These are phyloP conservation scores for Amorpha juglandis DNA, from an alignment of 2,888 invertebrate species.

Conservation along the genomic window DNA sequence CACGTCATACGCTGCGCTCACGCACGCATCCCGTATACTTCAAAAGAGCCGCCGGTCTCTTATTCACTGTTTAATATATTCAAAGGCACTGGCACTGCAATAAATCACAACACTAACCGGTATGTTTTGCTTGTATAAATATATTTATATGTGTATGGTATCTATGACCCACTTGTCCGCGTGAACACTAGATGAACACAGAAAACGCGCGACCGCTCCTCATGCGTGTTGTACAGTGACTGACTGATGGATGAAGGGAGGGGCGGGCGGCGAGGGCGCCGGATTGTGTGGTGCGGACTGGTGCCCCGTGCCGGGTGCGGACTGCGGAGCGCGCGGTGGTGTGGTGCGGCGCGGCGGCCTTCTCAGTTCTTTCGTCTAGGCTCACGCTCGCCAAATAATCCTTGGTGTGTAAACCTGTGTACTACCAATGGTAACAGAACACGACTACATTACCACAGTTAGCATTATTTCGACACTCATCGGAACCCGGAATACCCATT, in stretches of 20 bases:
- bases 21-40: slow-evolving; percentile 83
- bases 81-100: slow-evolving; percentile 65
- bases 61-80: slow-evolving; percentile 59
- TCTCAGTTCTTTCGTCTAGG: slow-evolving; percentile 34
- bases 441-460: not conserved
- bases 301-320: slow-evolving; percentile 44
- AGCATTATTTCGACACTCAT: not conserved
- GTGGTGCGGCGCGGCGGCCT: slow-evolving; percentile 32
- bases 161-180: slow-evolving; percentile 80
- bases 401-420: not conserved
- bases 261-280: slow-evolving; percentile 53
- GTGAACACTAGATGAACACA: slow-evolving; percentile 61
- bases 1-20: slow-evolving; percentile 85
- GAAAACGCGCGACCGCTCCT: slow-evolving; percentile 61
- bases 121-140: slow-evolving; percentile 31
- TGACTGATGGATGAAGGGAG: slow-evolving; percentile 74
- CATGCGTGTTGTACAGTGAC: slow-evolving; percentile 70
- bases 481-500: too few relatives aligned
- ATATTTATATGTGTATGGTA: slow-evolving; percentile 53
- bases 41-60: slow-evolving; percentile 77
- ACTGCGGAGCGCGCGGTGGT: slow-evolving; percentile 50
- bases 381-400: slow-evolving; percentile 30
- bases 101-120: slow-evolving; percentile 66
- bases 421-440: not conserved
- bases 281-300: slow-evolving; percentile 45